Base-by-base conservation (phyloP, 2,797 vertebrate genomes). In the Pipistrellus nathusii region DNA sequence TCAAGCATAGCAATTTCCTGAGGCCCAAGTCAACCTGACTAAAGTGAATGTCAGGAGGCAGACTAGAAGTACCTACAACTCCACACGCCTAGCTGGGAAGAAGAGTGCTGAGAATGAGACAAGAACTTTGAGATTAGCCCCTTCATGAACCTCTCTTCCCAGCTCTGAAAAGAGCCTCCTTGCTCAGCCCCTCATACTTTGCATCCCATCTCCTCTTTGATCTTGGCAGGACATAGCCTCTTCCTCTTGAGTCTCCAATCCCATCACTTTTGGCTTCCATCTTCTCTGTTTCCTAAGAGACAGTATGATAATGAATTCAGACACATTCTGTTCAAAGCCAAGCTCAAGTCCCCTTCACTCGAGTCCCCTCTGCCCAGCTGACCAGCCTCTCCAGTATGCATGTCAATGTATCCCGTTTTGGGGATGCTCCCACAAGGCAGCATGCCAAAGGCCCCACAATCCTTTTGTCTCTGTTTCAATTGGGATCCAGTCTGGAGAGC, bases 21-120 rank as follows among this genome's bases (percentile, higher is more conserved):
- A 81, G n/a, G 20, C 32, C 55, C 6, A 81, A 35, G 21, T 69
- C 62, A 81, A 53, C 15, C 21, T 44, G 55, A 75, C 32, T 38
- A 35, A 59, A 66, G 8, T 84, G 57, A 94, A 81, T 89, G 69
- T 92, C 38, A 85, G 38, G 55, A 88, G 59, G 30, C 8, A 68
- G 57, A 64, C 5, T 9, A 23, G 68, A 53, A 64, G 53, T 10
- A 41, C 48, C n/a, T 68, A 35, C 5, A 64, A 30, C 35, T 85
- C 88, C 25, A 8, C 35, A 25, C 21, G 75, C 8, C 20, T 48
- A 17, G 35, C 18, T 75, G 59, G 21, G 44, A 6, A 4, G 1
- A 18, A 8, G 27, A 25, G 5, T 13, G 27, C 62, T 25, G 64
- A 62, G 20, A 80, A 75, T 27, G 77, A 85, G 18, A 87, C 15